phyloP scores from a whole-genome alignment of 2,888 invertebrate species.

The Diaprepes abbreviatus region DNA sequence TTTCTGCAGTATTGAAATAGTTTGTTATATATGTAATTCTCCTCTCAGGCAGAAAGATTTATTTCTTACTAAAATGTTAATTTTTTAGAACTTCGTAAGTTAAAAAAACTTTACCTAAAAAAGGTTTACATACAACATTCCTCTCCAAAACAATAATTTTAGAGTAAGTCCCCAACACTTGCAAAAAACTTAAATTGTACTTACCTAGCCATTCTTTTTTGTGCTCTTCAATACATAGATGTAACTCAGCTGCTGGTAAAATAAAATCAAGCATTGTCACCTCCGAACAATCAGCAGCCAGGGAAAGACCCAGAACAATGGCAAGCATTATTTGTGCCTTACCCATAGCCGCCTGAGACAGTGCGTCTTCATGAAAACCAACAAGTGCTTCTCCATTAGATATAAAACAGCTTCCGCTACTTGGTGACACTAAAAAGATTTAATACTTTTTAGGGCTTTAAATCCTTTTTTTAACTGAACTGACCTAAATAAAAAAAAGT shows the following conservation, averaged over 20 bases:
- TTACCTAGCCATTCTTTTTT: constrained; percentile 83
- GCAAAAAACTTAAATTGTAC: constrained; percentile 56
- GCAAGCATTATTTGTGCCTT: constrained; percentile 77
- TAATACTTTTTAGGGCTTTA: no score
- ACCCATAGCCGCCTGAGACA: constrained; percentile 82
- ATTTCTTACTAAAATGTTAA: no score
- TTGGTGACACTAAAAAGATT: constrained; percentile 13
- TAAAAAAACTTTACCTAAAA: no score
- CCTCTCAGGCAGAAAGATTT: no score
- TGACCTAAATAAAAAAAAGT: no score
- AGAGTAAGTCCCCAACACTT: no score
- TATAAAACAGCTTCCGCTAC: constrained; percentile 12
- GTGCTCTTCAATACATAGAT: constrained; percentile 80
- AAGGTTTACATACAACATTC: no score
- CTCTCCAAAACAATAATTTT: no score
- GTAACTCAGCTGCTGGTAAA: constrained; percentile 81
- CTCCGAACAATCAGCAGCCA: constrained; percentile 79
- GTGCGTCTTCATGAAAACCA: constrained; percentile 83
- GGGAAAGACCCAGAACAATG: constrained; percentile 76
- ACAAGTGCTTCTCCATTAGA: constrained; percentile 70
- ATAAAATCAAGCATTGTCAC: constrained; percentile 80
- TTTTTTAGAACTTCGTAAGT: no score
- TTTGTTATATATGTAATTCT: no score
- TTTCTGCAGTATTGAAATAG: no score
- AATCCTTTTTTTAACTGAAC: no score